These are phyloP conservation scores for Nymphalis c-album DNA, from an alignment of 2,888 invertebrate genomes.

Conservation along the genomic window DNA sequence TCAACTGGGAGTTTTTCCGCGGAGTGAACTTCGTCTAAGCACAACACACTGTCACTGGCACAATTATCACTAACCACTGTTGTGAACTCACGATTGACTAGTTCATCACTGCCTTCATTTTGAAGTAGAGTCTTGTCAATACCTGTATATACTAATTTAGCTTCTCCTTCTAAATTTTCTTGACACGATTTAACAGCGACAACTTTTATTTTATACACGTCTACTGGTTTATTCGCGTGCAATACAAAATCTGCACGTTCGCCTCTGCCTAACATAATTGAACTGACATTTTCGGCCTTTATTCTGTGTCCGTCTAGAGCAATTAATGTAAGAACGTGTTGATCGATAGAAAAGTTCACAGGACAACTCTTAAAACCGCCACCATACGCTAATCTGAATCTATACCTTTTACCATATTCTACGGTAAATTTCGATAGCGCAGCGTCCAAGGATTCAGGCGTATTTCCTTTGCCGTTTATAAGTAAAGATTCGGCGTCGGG, in stretches of 20 bases:
- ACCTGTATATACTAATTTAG: slow-evolving; percentile 73
- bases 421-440: slow-evolving; percentile 78
- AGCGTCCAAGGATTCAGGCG: slow-evolving; percentile 63
- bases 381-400: slow-evolving; percentile 85
- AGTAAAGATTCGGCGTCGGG: slow-evolving; percentile 79
- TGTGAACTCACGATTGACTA: slow-evolving; percentile 63
- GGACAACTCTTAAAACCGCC: slow-evolving; percentile 86
- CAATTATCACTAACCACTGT: slow-evolving; percentile 73
- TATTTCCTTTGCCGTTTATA: slow-evolving; percentile 83
- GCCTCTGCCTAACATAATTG: slow-evolving; percentile 84
- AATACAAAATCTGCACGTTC: slow-evolving; percentile 89
- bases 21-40: slow-evolving; percentile 82
- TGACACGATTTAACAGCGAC: slow-evolving; percentile 76
- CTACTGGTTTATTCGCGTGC: slow-evolving; percentile 80
- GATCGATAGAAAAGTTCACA: slow-evolving; percentile 83
- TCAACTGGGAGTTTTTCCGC: slow-evolving; percentile 75
- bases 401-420: slow-evolving; percentile 81
- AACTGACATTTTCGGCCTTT: slow-evolving; percentile 78
- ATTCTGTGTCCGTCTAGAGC: slow-evolving; percentile 87
- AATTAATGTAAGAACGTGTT: slow-evolving; percentile 84
- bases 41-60: slow-evolving; percentile 72
- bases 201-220: slow-evolving; percentile 83
- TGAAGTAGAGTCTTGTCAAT: slow-evolving; percentile 60
- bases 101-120: slow-evolving; percentile 52
- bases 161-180: slow-evolving; percentile 74